These are phyloP conservation scores for Poliocrania exsul DNA, from an alignment of 2,797 vertebrate genomes.

Conservation along the genomic window DNA sequence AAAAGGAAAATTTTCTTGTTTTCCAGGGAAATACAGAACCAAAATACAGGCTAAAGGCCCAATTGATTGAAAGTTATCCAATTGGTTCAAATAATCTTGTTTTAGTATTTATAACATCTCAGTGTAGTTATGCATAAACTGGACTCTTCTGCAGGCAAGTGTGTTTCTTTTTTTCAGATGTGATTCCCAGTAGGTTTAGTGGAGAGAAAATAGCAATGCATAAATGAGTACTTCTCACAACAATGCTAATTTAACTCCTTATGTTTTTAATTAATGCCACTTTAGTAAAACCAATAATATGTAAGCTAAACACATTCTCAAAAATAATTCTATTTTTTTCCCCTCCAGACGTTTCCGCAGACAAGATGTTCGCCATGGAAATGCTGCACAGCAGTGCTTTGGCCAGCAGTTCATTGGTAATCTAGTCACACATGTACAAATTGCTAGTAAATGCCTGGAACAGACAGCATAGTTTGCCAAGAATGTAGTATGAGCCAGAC, in stretches of 20 bases:
- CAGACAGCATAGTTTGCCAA: not conserved
- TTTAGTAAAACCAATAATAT: not conserved
- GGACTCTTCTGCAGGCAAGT: not conserved
- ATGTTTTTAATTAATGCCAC: not conserved
- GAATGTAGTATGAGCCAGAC: not conserved
- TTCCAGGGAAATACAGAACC: not conserved
- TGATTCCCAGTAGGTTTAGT: not conserved
- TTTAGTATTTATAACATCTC: not conserved
- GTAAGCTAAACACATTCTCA: not conserved
- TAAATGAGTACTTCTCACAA: not conserved
- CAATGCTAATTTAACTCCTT: not conserved
- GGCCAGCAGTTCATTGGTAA: conserved; percentile 94
- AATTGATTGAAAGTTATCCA: not conserved
- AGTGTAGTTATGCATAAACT: not conserved
- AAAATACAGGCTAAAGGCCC: not conserved
- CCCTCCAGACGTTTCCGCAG: conserved; percentile 89
- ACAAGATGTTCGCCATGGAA: conserved; percentile 95
- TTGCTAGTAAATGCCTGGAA: not conserved
- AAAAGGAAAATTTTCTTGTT: not conserved
- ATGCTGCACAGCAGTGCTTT: conserved; percentile 95
- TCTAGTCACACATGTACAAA: not conserved
- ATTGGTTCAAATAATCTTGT: not conserved
- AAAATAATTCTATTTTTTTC: conserved; percentile 20
- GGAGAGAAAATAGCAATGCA: not conserved
- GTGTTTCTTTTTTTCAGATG: not conserved